phyloP scores from a whole-genome alignment of 2,113 vertebrate genomes.

The Tragelaphus buxtoni region DNA sequence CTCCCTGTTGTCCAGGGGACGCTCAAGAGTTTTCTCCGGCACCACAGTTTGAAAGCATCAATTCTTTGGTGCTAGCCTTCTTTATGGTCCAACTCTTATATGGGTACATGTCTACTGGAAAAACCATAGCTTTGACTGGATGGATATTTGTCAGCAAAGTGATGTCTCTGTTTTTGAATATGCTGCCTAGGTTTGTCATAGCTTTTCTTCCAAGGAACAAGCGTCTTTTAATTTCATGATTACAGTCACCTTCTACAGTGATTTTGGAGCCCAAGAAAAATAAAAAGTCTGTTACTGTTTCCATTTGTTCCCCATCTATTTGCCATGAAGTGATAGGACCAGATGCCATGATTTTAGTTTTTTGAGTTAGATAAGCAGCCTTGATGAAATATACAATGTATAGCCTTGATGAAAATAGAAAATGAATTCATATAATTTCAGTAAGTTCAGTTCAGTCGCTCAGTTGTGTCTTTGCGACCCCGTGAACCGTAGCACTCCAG shows the following conservation, averaged over 20 bases:
- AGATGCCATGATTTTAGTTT: background rate
- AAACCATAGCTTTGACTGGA: background rate
- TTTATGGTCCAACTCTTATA: background rate
- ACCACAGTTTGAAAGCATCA: background rate
- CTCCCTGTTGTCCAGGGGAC: background rate
- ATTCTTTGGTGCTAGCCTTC: background rate
- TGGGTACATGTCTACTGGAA: background rate
- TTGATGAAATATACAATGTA: background rate
- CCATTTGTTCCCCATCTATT: background rate
- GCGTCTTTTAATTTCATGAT: background rate
- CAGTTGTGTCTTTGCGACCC: background rate
- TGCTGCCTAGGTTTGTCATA: background rate
- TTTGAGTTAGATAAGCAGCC: background rate
- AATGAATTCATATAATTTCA: background rate
- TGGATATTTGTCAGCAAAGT: background rate
- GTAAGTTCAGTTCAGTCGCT: background rate
- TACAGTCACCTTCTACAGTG: background rate
- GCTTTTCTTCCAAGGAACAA: background rate
- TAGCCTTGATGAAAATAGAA: background rate
- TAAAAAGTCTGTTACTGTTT: background rate
- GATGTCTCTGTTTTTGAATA: background rate
- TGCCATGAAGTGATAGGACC: background rate
- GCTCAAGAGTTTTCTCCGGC: background rate
- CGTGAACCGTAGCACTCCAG: fast-evolving
- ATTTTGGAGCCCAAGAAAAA: background rate